Percentiles rank a stretch among this genome's conserved stretches.
phyloP scores from a whole-genome alignment of 2,797 vertebrate genomes.

The Enteromius mattozi region DNA sequence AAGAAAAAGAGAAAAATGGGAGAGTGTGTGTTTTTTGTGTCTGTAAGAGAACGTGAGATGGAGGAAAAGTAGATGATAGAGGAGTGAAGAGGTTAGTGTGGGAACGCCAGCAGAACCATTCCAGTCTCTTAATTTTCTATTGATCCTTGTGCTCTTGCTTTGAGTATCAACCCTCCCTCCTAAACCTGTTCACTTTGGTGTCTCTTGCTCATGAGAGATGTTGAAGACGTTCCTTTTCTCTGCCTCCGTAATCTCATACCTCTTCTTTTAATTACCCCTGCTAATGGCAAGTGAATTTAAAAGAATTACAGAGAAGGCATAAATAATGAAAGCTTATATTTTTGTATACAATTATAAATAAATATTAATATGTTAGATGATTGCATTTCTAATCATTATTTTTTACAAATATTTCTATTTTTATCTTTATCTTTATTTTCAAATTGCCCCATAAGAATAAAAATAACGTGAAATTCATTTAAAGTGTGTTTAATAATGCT shows the following conservation, averaged over 20 bases:
- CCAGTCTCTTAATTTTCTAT: constrained; percentile 81
- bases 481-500: background rate
- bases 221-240: background rate
- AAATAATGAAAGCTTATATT: background rate
- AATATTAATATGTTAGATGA: background rate
- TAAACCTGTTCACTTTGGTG: constrained; percentile 31
- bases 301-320: background rate
- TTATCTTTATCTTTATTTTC: background rate
- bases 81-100: constrained; percentile 66
- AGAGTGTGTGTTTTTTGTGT: constrained; percentile 30
- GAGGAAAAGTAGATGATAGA: constrained; percentile 58
- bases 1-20: constrained; percentile 57
- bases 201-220: constrained; percentile 20
- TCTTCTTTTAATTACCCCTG: constrained; percentile 1
- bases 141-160: constrained; percentile 72
- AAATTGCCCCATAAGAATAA: background rate
- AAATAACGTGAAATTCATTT: background rate
- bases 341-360: background rate
- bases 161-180: constrained; percentile 39
- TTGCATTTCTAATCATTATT: background rate
- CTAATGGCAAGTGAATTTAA: background rate
- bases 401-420: background rate
- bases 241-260: background rate
- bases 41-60: constrained; percentile 39
- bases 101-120: constrained; percentile 75